These are phyloP conservation scores for Archegozetes longisetosus DNA, from an alignment of 1,140 invertebrate genomes.

Conservation along the genomic window DNA sequence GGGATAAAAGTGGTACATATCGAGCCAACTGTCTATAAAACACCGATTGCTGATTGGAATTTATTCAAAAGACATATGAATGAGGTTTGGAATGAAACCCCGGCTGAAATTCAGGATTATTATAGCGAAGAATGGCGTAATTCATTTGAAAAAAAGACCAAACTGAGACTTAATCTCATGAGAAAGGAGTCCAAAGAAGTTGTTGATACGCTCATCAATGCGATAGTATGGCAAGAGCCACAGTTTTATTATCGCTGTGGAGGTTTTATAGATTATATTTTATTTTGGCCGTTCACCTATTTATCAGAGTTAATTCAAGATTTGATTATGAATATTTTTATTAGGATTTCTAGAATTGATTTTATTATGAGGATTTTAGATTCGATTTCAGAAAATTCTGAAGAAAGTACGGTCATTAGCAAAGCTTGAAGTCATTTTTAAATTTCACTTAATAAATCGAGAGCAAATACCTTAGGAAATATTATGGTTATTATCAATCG, in stretches of 20 bases:
- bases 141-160: constrained; percentile 22
- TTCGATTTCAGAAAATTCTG: no score
- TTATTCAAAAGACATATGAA: neutral
- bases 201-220: constrained; percentile 26
- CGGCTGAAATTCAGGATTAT: constrained; percentile 25
- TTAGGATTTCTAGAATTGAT: no score
- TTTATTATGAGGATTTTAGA: no score
- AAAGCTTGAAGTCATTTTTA: no score
- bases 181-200: constrained; percentile 26
- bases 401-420: no score
- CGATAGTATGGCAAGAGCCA: constrained; percentile 21
- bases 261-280: no score
- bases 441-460: no score
- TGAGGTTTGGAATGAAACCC: constrained; percentile 24
- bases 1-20: constrained; percentile 33
- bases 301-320: no score
- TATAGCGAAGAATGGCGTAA: constrained; percentile 29
- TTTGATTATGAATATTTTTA: no score
- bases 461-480: no score
- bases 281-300: no score
- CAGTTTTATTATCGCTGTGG: constrained; percentile 12
- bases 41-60: constrained; percentile 4
- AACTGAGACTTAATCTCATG: constrained; percentile 5
- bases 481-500: no score
- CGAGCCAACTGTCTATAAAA: constrained; percentile 27